Evolutionary conservation across 2,113 vertebrate genomes (phyloP), one percentile per base, ranked within the genome.

Genomic region (Actenoides hombroni): DNA sequence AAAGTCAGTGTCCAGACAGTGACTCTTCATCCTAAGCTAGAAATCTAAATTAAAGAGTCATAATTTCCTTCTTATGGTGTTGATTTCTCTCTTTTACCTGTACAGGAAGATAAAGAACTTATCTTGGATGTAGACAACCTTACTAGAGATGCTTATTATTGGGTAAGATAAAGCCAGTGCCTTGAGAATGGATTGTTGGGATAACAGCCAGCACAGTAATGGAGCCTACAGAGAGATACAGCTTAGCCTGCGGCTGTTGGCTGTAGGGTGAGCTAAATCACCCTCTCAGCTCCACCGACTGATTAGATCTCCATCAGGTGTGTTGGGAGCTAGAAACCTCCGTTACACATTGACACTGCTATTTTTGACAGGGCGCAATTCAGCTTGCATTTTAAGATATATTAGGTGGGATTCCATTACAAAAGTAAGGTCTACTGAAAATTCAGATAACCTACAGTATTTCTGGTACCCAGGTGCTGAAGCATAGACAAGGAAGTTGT

Each of bases 41-140:
- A 83, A 73, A 16, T 25, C 26, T 49, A 61, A 84, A 74, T n/a
- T 14, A 49, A 46, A 46, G 11, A 71, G 11, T 8, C 11, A 48
- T 4, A 29, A 2, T 54, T 60, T 73, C 21, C 46, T 11, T 76
- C 35, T 33, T 67, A 63, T 33, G 31, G 6, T 29, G 26, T 26
- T 31, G 54, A 11, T 56, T 93, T 88, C 35, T 79, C 14, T 28
- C 28, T 56, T 79, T 73, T 57, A 75, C 29, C 16, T n/a, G 19
- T 15, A 29, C 57, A 57, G 14, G 60, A 74, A 37, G 35, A 21
- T 1, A 44, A 11, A 24, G 12, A 7, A 19, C 24, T 25, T 15
- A 14, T 11, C 28, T 75, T 42, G 9, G 68, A 12, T 4, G 2
- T 5, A n/a, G 74, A 9, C 46, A 84, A 4, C 4, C 1, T 0